Evolutionary conservation across 2,113 vertebrate species (phyloP).

Genomic region (Turdus rufiventris): DNA sequence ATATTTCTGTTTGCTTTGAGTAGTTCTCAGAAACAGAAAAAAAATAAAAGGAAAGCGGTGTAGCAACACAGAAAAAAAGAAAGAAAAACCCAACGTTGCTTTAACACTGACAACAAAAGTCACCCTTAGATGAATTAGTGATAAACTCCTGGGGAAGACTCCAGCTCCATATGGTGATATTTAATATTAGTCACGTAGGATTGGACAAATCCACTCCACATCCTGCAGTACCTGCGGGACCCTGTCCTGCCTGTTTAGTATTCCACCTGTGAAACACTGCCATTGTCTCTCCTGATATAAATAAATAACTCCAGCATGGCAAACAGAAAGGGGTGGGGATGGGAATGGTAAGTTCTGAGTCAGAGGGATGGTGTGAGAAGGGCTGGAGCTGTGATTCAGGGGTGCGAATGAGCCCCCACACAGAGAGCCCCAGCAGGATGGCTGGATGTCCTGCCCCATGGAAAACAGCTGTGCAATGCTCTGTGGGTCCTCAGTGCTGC

Average conservation of each 20-base stretch:
- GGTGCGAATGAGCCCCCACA: not conserved
- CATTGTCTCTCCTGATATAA: conserved; percentile 49
- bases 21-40: conserved; percentile 17
- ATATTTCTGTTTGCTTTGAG: conserved; percentile 47
- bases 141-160: conserved; percentile 38
- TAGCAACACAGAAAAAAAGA: not conserved
- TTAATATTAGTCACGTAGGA: conserved; percentile 28
- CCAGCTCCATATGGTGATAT: conserved; percentile 27
- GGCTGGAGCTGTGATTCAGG: conserved; percentile 16
- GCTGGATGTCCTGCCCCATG: not conserved
- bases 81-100: not conserved
- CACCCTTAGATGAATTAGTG: conserved; percentile 58
- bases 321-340: conserved; percentile 6
- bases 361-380: not conserved
- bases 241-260: not conserved
- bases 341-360: not conserved
- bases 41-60: not conserved
- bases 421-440: not conserved
- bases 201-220: not conserved
- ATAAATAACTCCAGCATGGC: conserved; percentile 56
- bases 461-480: not conserved
- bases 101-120: conserved; percentile 46
- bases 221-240: not conserved
- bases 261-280: conserved; percentile 23
- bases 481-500: not conserved